Conservation (phyloP, 2,888 invertebrate genomes). For the Agrochola litura region DNA sequence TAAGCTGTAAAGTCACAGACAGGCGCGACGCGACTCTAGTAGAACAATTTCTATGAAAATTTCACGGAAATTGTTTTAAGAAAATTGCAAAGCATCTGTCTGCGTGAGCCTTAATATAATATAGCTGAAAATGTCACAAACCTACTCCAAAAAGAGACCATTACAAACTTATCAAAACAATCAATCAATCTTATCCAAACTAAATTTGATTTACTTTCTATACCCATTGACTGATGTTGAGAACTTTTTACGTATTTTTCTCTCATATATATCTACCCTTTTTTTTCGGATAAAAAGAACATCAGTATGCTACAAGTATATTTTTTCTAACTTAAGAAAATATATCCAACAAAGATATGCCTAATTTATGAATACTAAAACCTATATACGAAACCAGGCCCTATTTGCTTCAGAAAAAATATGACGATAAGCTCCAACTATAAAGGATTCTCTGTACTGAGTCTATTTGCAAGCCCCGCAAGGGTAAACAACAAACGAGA, state of each 20-base stretch:
- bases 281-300: not conserved
- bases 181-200: not conserved
- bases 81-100: too few species aligned
- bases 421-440: slow-evolving; percentile 54
- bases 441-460: slow-evolving; percentile 59
- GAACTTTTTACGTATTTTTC: not conserved
- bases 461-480: slow-evolving; percentile 75
- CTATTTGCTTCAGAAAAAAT: slow-evolving; percentile 20
- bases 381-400: slow-evolving; percentile 13
- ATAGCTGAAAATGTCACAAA: not conserved
- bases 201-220: not conserved
- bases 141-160: too few species aligned
- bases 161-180: not conserved
- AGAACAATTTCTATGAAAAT: too few species aligned
- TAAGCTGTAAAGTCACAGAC: not conserved
- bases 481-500: slow-evolving; percentile 80
- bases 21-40: too few species aligned
- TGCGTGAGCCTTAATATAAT: not conserved
- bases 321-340: not conserved
- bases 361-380: slow-evolving; percentile 32
- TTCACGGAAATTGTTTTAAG: too few species aligned
- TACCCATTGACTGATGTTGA: not conserved
- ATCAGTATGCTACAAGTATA: not conserved
- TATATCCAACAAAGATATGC: not conserved
- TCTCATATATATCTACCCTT: not conserved